phyloP scores from a whole-genome alignment of 2,888 invertebrate species.

The Synergus umbraculus region DNA sequence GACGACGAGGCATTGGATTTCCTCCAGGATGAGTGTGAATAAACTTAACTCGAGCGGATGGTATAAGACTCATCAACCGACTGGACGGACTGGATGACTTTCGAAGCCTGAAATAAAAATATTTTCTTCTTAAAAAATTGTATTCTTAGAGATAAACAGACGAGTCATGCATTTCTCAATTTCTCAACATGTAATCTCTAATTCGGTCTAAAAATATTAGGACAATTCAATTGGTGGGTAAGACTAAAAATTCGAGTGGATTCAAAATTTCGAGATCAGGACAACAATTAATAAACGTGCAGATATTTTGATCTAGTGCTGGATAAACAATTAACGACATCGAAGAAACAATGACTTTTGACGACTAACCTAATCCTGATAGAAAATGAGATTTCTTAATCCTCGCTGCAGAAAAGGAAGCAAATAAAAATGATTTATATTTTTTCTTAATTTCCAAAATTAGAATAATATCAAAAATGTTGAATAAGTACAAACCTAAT shows the following conservation, averaged over 20 bases:
- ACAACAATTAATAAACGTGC: conserved; percentile 37
- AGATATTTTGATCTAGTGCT: not conserved
- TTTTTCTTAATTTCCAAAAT: not conserved
- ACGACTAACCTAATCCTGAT: conserved; percentile 69
- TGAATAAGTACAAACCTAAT: conserved; percentile 61
- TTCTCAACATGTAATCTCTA: too few species aligned
- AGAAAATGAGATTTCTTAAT: conserved; percentile 62
- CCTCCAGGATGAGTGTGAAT: conserved; percentile 71
- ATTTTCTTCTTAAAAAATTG: conserved; percentile 24
- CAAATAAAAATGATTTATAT: conserved; percentile 22
- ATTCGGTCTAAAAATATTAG: too few species aligned
- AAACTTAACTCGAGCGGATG: conserved; percentile 71
- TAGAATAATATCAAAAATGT: not conserved
- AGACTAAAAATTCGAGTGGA: not conserved
- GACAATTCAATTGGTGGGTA: not conserved
- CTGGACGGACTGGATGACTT: conserved; percentile 84
- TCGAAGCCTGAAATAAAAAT: conserved; percentile 79
- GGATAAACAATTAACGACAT: conserved; percentile 48
- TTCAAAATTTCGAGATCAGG: not conserved
- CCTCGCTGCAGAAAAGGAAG: conserved; percentile 61
- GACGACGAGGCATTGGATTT: conserved; percentile 60
- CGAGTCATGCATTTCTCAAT: not conserved
- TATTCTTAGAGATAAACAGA: conserved; percentile 47
- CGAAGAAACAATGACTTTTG: conserved; percentile 49
- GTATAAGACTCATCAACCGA: conserved; percentile 80